Base-by-base conservation (phyloP, 2,797 vertebrate genomes). In the Antennarius maculatus region DNA sequence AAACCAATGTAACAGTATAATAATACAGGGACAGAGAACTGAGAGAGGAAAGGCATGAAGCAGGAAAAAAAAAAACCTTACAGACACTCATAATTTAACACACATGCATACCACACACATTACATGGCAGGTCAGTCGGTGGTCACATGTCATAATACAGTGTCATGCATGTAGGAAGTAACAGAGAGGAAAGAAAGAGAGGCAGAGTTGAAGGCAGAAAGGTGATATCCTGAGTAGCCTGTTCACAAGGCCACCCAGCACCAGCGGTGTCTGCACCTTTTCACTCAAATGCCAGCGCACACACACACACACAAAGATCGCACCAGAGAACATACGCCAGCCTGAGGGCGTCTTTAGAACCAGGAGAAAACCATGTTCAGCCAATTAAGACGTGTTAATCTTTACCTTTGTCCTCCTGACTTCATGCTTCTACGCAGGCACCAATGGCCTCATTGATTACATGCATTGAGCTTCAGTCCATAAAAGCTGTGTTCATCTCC, bases 61-160 rank as follows among this genome's bases (percentile, higher is more conserved):
- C 43, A 5, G 43, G 62, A 16, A 14, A 50, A 17, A 14, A 50
- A 43, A 58, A 48, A n/a, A 51, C 58, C 48, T 46, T 18, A 66
- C 56, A 28, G 53, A 46, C 41, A 54, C 52, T 63, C 49, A 45
- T 18, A 65, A 52, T 13, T 23, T 43, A 63, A 80, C 57, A 79
- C 48, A 68, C 65, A 69, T 16, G 61, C 17, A 6, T 41, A 13
- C 49, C 14, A 47, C 48, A 55, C 8, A 39, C 27, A 43, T 54
- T 58, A 34, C 3, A n/a, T 66, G 86, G 82, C 66, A 72, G 74
- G 81, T 86, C 82, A 81, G 82, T 84, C 82, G 18, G 65, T 53
- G 86, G 88, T 85, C 88, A 83, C 85, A 86, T 80, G 89, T 90
- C 84, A 91, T 88, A 91, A 81, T 88, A 81, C 81, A 86, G 76